A percentile compares a stretch with the other conserved stretches of the same genome.
Evolutionary conservation across 2,797 vertebrate genomes (phyloP).

Genomic region (Tarsius wallacei): DNA sequence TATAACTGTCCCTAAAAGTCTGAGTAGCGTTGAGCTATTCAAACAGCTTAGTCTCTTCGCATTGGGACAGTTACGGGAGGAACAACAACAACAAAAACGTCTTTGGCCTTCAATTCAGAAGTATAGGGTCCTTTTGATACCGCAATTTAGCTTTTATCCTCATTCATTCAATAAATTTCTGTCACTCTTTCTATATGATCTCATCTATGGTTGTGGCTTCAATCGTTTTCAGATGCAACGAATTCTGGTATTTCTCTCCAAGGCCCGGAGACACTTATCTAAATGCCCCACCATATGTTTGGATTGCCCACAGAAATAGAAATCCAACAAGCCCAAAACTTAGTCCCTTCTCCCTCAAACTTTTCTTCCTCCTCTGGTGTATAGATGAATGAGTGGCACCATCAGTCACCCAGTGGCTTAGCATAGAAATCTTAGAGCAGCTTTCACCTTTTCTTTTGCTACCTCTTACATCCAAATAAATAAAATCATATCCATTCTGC

Average conservation of each 20-base stretch:
- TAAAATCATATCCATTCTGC: neutral
- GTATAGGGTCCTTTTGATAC: neutral
- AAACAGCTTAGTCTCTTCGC: neutral
- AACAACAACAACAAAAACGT: neutral
- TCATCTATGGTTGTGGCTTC: neutral
- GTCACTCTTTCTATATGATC: neutral
- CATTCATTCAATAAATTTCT: neutral
- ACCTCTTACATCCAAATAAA: neutral
- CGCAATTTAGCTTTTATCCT: neutral
- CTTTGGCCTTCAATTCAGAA: neutral
- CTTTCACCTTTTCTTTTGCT: neutral
- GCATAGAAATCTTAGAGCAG: neutral
- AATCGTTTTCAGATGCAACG: slow-evolving; percentile 28
- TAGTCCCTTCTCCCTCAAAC: slow-evolving; percentile 13
- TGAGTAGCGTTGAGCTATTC: neutral
- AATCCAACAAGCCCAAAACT: neutral
- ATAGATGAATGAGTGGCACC: neutral
- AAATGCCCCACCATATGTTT: neutral
- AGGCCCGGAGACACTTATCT: neutral
- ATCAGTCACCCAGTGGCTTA: neutral
- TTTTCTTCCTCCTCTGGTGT: neutral
- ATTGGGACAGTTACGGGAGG: neutral
- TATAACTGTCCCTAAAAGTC: neutral
- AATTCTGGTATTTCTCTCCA: neutral
- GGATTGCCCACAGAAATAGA: neutral